These are phyloP conservation scores for Ahaetulla prasina DNA, from an alignment of 2,113 vertebrate species.

Conservation along the genomic window DNA sequence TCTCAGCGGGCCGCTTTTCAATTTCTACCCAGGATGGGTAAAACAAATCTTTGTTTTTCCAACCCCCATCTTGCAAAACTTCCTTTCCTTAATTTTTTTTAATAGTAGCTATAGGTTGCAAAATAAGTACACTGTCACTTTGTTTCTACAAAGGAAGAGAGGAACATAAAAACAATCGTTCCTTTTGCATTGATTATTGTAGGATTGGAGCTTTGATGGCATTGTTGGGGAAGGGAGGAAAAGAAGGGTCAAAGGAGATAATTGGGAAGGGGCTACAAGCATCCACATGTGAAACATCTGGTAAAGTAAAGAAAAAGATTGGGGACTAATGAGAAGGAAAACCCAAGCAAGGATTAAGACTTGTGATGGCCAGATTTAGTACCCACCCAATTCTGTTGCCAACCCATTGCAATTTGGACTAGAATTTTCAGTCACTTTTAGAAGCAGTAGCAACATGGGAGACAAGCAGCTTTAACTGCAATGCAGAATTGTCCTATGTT, in stretches of 20 bases:
- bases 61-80: neutral
- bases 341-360: neutral
- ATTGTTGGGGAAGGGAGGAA: neutral
- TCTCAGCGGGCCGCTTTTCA: neutral
- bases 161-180: neutral
- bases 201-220: neutral
- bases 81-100: neutral
- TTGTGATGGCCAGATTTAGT: neutral
- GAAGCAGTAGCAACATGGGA: neutral
- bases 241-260: neutral
- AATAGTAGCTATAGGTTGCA: neutral
- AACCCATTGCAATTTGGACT: neutral
- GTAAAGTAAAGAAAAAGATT: neutral
- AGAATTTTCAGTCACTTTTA: neutral
- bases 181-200: neutral
- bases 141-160: neutral
- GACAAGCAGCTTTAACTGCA: neutral
- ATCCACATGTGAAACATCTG: neutral
- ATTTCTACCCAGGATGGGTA: neutral
- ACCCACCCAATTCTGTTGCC: neutral
- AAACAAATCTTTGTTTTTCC: neutral
- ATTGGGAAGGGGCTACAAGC: neutral
- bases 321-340: neutral
- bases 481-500: neutral
- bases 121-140: neutral